These are phyloP conservation scores for Oncopodura yosiiana DNA, from an alignment of 1,140 invertebrate genomes.

Conservation along the genomic window DNA sequence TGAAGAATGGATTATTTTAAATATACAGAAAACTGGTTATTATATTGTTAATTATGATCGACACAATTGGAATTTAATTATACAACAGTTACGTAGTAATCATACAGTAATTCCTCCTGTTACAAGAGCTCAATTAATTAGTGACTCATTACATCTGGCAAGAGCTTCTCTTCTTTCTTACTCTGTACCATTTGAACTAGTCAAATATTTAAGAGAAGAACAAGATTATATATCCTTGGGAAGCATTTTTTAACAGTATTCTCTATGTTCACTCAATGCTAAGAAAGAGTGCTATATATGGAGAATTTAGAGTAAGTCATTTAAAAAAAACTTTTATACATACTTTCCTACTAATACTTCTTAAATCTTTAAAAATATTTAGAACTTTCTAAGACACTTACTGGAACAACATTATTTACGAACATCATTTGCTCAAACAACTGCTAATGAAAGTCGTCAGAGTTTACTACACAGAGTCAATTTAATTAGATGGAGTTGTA, in stretches of 20 bases:
- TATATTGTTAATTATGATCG: conserved; percentile 74
- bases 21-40: conserved; percentile 69
- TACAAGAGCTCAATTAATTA: conserved; percentile 77
- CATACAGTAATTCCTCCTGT: conserved; percentile 54
- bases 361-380: too few relatives aligned
- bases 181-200: conserved; percentile 59
- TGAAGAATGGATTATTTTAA: conserved; percentile 67
- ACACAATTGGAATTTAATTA: conserved; percentile 65
- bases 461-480: too few relatives aligned
- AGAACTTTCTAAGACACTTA: too few relatives aligned
- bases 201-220: conserved; percentile 61
- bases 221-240: conserved; percentile 69
- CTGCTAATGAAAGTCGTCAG: too few relatives aligned
- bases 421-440: too few relatives aligned
- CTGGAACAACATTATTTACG: too few relatives aligned
- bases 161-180: conserved; percentile 58
- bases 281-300: too few relatives aligned
- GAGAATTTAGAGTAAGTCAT: too few relatives aligned
- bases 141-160: conserved; percentile 76
- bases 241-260: conserved; percentile 60
- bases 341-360: too few relatives aligned
- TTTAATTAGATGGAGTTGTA: too few relatives aligned
- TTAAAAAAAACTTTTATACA: too few relatives aligned
- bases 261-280: too few relatives aligned
- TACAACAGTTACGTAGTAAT: conserved; percentile 52